These are phyloP conservation scores for Platypus cylindrus DNA, from an alignment of 2,888 invertebrate genomes.

Conservation along the genomic window DNA sequence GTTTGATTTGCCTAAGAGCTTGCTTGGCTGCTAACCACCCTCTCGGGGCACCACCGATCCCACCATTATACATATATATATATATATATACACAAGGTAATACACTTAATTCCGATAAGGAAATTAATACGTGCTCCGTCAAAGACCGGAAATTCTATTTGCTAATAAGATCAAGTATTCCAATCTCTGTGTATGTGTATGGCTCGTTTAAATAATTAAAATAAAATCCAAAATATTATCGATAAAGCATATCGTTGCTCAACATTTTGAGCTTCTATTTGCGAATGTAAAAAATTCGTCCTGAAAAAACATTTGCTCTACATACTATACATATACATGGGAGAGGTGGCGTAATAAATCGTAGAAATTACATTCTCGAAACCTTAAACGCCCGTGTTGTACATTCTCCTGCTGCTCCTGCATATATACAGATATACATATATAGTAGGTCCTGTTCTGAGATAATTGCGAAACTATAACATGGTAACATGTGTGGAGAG, in stretches of 20 bases:
- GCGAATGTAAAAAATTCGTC: constrained; percentile 4
- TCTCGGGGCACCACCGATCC: too few relatives aligned
- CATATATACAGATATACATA: too few relatives aligned
- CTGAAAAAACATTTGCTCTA: not conserved
- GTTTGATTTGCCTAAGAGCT: too few relatives aligned
- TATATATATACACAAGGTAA: too few relatives aligned
- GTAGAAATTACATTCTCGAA: constrained; percentile 15
- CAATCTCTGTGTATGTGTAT: too few relatives aligned
- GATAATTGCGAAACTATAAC: constrained; percentile 39
- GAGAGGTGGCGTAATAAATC: constrained; percentile 11
- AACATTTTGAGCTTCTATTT: too few relatives aligned
- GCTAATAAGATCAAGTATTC: too few relatives aligned
- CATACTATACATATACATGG: too few relatives aligned
- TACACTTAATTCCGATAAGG: constrained; percentile 33
- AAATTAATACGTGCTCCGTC: constrained; percentile 30
- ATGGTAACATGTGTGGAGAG: constrained; percentile 30
- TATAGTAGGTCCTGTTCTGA: constrained; percentile 25
- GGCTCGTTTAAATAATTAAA: too few relatives aligned
- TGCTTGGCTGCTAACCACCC: too few relatives aligned
- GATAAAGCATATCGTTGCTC: constrained; percentile 5
- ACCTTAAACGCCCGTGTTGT: constrained; percentile 12
- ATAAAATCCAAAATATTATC: constrained; percentile 5
- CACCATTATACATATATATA: too few relatives aligned
- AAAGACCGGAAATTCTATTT: too few relatives aligned
- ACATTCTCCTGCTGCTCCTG: constrained; percentile 7